A percentile compares a stretch with the other conserved stretches of the same genome.
These are phyloP conservation scores for Sylvia atricapilla DNA, from an alignment of 2,113 vertebrate species.

Conservation along the genomic window DNA sequence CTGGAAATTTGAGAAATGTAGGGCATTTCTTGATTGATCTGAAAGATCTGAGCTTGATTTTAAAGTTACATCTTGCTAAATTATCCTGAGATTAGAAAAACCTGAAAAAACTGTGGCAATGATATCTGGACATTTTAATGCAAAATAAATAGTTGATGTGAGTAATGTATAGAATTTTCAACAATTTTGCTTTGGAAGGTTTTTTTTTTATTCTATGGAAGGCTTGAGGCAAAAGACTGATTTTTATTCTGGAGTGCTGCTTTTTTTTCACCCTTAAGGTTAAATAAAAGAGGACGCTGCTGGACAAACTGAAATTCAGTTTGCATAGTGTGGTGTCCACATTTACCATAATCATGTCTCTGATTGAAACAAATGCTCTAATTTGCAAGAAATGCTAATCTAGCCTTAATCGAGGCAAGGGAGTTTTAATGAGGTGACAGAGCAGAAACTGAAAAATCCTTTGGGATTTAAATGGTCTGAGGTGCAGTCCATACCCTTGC, in stretches of 20 bases:
- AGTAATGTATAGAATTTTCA: not conserved
- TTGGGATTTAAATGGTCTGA: not conserved
- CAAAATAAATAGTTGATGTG: not conserved
- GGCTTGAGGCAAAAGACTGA: not conserved
- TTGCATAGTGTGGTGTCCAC: not conserved
- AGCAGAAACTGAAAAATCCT: not conserved
- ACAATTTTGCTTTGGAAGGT: not conserved
- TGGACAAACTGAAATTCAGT: not conserved
- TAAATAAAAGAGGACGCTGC: not conserved
- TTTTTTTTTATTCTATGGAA: not conserved
- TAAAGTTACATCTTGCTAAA: not conserved
- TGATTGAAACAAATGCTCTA: not conserved
- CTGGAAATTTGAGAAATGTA: not conserved
- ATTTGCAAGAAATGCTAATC: not conserved
- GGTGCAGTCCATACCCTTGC: not conserved
- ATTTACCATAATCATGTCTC: not conserved
- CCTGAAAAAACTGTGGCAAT: not conserved
- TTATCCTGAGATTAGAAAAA: not conserved
- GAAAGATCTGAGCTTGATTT: not conserved
- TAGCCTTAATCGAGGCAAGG: not conserved
- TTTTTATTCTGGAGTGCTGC: not conserved
- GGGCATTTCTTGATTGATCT: not conserved
- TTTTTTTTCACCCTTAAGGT: not conserved
- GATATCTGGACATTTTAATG: not conserved
- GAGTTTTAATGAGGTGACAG: not conserved